These are phyloP conservation scores for Caerostris darwini DNA, from an alignment of 1,140 invertebrate species.

Conservation along the genomic window DNA sequence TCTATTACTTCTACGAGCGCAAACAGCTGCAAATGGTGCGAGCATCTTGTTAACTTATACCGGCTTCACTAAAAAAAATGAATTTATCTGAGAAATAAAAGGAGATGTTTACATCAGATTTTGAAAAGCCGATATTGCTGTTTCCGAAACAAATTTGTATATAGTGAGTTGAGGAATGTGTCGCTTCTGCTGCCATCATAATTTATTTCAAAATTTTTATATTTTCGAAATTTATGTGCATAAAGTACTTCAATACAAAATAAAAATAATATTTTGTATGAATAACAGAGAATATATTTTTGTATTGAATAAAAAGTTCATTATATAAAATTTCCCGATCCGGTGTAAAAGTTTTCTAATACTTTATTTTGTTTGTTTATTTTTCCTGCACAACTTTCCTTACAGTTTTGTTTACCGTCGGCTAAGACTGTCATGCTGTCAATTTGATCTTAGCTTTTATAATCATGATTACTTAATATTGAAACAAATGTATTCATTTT, in stretches of 20 bases:
- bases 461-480: slow-evolving; percentile 46
- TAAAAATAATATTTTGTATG: too few relatives aligned
- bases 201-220: background rate
- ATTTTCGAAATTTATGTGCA: background rate
- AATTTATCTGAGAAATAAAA: background rate
- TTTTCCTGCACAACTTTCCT: background rate
- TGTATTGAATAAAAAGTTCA: background rate
- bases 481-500: slow-evolving; percentile 17
- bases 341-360: background rate
- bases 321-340: background rate
- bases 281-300: too few relatives aligned
- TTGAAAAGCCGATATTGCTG: background rate
- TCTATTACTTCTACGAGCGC: slow-evolving; percentile 3
- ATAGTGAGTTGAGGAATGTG: background rate
- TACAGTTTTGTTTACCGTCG: slow-evolving; percentile 43
- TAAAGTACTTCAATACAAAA: background rate
- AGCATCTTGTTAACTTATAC: slow-evolving; percentile 13
- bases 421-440: slow-evolving; percentile 10
- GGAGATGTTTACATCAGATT: background rate
- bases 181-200: background rate
- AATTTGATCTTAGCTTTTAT: slow-evolving; percentile 8
- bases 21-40: background rate
- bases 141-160: background rate
- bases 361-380: background rate
- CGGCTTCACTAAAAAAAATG: background rate